Percentiles rank a stretch among this genome's conserved stretches.
Conservation (phyloP, 1,140 invertebrate species). For the Pararge aegeria region DNA sequence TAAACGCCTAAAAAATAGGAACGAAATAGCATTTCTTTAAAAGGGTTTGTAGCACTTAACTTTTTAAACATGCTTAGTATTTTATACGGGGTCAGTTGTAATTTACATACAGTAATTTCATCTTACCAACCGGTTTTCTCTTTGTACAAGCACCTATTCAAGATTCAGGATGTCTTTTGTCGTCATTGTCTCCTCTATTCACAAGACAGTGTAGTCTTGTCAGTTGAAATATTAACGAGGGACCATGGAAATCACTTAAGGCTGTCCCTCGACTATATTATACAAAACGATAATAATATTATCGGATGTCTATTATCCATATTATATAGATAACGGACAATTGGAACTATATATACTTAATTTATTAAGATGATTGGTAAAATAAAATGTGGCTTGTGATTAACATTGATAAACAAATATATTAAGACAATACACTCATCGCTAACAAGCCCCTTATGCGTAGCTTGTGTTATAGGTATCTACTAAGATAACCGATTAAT, state of each 20-base stretch:
- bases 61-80: background rate
- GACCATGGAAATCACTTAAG: conserved; percentile 5
- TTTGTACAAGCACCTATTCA: conserved; percentile 4
- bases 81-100: conserved; percentile 3
- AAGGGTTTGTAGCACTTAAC: background rate
- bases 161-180: conserved; percentile 11
- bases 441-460: too few relatives aligned
- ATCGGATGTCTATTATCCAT: too few relatives aligned
- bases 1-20: too few relatives aligned
- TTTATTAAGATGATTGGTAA: too few relatives aligned
- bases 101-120: conserved; percentile 11
- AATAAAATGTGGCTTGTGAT: too few relatives aligned
- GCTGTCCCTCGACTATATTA: background rate
- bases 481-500: too few relatives aligned
- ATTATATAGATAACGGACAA: too few relatives aligned
- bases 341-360: too few relatives aligned
- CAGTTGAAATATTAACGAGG: conserved; percentile 3
- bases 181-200: conserved; percentile 2
- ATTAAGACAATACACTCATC: too few relatives aligned
- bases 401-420: too few relatives aligned
- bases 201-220: background rate
- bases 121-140: conserved; percentile 6
- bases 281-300: too few relatives aligned
- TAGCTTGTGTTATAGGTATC: too few relatives aligned
- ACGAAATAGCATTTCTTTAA: background rate